Evolutionary conservation across 2,888 invertebrate genomes (phyloP).

Genomic region (Polymixis lichenea): DNA sequence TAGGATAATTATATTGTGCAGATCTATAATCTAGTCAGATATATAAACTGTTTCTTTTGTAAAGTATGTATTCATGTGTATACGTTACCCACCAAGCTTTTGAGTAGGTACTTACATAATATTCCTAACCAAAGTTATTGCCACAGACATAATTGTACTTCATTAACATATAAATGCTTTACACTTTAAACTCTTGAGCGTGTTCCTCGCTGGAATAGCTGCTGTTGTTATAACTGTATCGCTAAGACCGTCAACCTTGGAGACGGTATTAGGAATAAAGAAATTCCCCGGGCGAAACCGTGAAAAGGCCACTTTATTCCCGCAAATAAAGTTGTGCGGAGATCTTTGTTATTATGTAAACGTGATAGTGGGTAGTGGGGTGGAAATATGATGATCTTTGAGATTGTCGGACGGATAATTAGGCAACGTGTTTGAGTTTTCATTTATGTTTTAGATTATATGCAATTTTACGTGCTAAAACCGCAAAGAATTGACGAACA

Average conservation of each 20-base stretch:
- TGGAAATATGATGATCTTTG: conserved; percentile 33
- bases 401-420: conserved; percentile 19
- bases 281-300: conserved; percentile 62
- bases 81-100: neutral
- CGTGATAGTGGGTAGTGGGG: conserved; percentile 51
- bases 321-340: conserved; percentile 67
- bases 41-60: neutral
- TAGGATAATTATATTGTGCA: neutral
- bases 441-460: neutral
- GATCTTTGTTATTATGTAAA: conserved; percentile 66
- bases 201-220: conserved; percentile 31
- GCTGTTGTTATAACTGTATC: conserved; percentile 53
- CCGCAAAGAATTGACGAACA: neutral
- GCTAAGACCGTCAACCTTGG: conserved; percentile 48
- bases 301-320: conserved; percentile 63
- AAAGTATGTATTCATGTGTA: neutral
- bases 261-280: conserved; percentile 65
- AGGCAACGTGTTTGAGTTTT: conserved; percentile 5
- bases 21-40: neutral
- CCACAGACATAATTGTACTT: conserved; percentile 29
- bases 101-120: neutral
- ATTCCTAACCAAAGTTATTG: conserved; percentile 23
- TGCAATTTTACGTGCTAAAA: neutral
- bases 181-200: conserved; percentile 48
- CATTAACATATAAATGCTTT: conserved; percentile 56